Base-by-base conservation (phyloP, 2,113 vertebrate genomes). In the Pionites leucogaster region DNA sequence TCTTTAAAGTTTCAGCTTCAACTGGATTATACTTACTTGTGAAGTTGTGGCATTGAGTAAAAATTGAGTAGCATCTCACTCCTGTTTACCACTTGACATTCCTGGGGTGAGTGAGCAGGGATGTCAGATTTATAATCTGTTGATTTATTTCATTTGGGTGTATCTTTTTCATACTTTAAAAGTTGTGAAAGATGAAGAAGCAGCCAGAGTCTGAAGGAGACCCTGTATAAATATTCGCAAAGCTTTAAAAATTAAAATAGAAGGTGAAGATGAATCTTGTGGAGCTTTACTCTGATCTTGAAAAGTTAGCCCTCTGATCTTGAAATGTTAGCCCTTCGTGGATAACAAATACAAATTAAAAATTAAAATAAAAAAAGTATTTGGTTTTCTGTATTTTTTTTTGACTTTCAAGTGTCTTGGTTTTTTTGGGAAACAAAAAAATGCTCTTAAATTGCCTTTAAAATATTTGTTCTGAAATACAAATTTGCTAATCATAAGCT, bases 51-150 rank as follows among this genome's bases (percentile, higher is more conserved):
- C 28, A 52, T 7, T 33, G 29, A 44, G 17, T 55, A 60, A 79
- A 82, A 77, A 19, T 1, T 50, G 15, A 13, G 25, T n/a, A 72
- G n/a, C 6, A 28, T 57, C 17, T 82, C n/a, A 41, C 7, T 88
- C 11, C 2, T 62, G 3, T 79, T 87, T 79, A 64, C 5, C 10
- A 39, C 10, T 11, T 64, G 10, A 52, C 3, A 17, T 68, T 75
- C 14, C 3, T 44, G 16, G 3, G 6, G 4, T 15, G 44, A 80
- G 23, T 37, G 9, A 55, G 9, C n/a, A 44, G 11, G 0, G 2
- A 42, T 31, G 35, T 23, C 31, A 71, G 25, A 60, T 28, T 1
- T 49, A 6, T 33, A 57, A 49, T 31, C 9, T 83, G 3, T 39
- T 65, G 4, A 17, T 63, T 70, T 52, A 16, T 41, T 63, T 19